Percentiles rank a stretch among this genome's conserved stretches.
phyloP scores from a whole-genome alignment of 2,113 vertebrate species.

The Odobenus rosmarus region DNA sequence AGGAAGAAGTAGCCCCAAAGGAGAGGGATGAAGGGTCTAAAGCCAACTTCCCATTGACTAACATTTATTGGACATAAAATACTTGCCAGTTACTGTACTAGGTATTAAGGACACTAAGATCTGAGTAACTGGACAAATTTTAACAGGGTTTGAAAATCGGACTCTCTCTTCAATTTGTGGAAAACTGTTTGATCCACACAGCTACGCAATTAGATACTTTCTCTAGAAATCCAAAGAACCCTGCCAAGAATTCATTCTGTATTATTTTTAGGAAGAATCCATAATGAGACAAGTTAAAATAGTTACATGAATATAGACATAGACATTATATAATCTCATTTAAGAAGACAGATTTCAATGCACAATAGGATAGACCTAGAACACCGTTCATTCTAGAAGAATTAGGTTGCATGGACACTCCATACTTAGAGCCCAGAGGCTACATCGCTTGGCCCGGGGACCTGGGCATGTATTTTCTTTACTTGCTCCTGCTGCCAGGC shows the following conservation, averaged over 20 bases:
- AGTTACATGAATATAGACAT: not conserved
- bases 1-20: not conserved
- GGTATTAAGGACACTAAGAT: not conserved
- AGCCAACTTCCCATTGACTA: not conserved
- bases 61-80: slow-evolving; percentile 18
- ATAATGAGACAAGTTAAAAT: slow-evolving; percentile 18
- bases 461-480: not conserved
- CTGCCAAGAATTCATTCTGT: slow-evolving; percentile 25
- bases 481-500: not conserved
- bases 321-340: not conserved
- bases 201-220: not conserved
- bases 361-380: slow-evolving; percentile 5
- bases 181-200: slow-evolving; percentile 30
- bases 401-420: not conserved
- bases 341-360: slow-evolving; percentile 44
- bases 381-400: slow-evolving; percentile 16
- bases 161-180: not conserved
- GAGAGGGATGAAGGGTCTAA: slow-evolving; percentile 18
- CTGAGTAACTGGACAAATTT: not conserved
- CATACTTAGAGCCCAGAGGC: not conserved
- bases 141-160: slow-evolving; percentile 16
- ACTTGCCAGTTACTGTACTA: not conserved
- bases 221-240: slow-evolving; percentile 28
- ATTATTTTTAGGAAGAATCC: slow-evolving; percentile 55
- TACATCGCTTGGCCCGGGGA: not conserved